Conservation (phyloP, 2,113 vertebrate genomes). For the Arothron firmamentum region DNA sequence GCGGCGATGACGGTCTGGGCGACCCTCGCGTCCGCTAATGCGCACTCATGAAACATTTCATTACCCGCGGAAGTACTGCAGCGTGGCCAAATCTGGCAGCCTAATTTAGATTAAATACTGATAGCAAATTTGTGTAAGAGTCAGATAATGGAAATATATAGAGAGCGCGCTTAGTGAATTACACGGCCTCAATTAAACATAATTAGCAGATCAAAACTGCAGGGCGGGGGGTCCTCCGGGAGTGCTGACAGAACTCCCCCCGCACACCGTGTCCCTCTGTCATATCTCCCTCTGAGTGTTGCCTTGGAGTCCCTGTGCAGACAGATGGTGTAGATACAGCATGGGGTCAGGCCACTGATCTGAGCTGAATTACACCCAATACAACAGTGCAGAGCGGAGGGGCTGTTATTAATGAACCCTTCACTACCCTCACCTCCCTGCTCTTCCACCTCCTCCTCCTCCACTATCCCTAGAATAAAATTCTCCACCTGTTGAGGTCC, state of each 20-base stretch:
- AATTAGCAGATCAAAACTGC: conserved; percentile 66
- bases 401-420: conserved; percentile 41
- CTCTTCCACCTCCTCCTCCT: conserved; percentile 18
- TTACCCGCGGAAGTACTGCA: conserved; percentile 43
- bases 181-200: conserved; percentile 59
- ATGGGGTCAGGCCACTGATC: conserved; percentile 49
- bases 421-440: conserved; percentile 17
- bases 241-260: conserved; percentile 23
- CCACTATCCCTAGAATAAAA: conserved; percentile 47
- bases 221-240: conserved; percentile 48
- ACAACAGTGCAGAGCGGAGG: conserved; percentile 16
- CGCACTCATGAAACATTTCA: conserved; percentile 50
- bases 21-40: conserved; percentile 44
- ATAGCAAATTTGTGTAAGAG: conserved; percentile 30
- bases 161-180: conserved; percentile 44
- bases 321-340: conserved; percentile 62
- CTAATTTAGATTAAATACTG: conserved; percentile 16
- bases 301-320: conserved; percentile 51
- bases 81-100: conserved; percentile 15
- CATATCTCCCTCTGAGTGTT: conserved; percentile 46
- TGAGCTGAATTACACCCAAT: conserved; percentile 27
- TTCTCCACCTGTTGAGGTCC: conserved; percentile 66
- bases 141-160: conserved; percentile 39
- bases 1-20: conserved; percentile 38
- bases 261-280: background rate